These are phyloP conservation scores for Delphinapterus leucas DNA, from an alignment of 2,113 vertebrate species.

Conservation along the genomic window DNA sequence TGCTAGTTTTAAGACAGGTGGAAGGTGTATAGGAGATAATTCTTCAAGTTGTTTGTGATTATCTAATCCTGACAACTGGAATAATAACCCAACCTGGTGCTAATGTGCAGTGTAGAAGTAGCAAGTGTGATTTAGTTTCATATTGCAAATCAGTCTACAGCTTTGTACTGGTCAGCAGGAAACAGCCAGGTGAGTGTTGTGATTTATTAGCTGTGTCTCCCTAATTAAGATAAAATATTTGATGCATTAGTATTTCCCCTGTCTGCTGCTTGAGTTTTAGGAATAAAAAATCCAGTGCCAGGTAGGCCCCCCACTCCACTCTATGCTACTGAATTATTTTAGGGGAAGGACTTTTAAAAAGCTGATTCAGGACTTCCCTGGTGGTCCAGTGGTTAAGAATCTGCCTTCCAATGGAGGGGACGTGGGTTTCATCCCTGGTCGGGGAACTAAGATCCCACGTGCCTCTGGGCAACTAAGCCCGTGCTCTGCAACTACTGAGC, in stretches of 20 bases:
- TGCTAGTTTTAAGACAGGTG: not conserved
- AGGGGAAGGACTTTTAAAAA: not conserved
- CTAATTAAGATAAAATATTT: slow-evolving; percentile 24
- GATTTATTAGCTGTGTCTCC: slow-evolving; percentile 36
- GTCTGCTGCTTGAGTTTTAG: not conserved
- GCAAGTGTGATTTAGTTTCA: not conserved
- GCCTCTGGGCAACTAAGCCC: too few species aligned
- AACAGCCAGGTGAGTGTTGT: not conserved
- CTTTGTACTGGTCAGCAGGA: not conserved
- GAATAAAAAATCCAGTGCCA: not conserved
- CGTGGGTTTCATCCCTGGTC: too few species aligned
- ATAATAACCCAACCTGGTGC: not conserved
- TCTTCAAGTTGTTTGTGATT: not conserved
- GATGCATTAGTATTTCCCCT: not conserved
- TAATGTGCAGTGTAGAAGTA: not conserved
- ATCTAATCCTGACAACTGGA: not conserved
- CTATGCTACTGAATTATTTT: not conserved
- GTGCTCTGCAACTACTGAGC: fast-evolving
- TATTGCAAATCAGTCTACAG: not conserved
- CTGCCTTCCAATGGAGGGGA: too few species aligned
- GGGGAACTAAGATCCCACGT: too few species aligned
- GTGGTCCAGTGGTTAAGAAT: too few species aligned
- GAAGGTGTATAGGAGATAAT: not conserved
- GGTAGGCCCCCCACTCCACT: not conserved
- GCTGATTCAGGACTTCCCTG: too few species aligned